Evolutionary conservation across 2,888 invertebrate genomes (phyloP).

Genomic region (Chymomyza amoena): DNA sequence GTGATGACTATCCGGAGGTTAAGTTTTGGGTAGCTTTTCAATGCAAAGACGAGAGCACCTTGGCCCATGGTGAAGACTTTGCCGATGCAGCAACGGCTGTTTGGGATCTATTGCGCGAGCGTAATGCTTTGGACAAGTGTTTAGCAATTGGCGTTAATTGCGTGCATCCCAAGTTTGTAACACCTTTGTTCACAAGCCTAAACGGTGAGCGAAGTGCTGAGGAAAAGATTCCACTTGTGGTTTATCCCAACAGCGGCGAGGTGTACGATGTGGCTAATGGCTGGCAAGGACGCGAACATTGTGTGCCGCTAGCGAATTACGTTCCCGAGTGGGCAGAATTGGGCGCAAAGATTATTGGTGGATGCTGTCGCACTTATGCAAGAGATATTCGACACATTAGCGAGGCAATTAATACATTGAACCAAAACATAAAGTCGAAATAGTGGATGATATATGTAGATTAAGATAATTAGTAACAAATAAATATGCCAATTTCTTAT

Average conservation of each 20-base stretch:
- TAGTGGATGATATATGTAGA: not conserved
- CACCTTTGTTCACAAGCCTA: conserved; percentile 81
- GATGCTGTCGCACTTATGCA: conserved; percentile 93
- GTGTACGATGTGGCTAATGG: conserved; percentile 73
- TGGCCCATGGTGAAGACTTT: conserved; percentile 90
- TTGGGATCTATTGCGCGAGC: conserved; percentile 81
- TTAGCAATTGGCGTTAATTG: conserved; percentile 95
- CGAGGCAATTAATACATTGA: conserved; percentile 74
- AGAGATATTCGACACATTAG: conserved; percentile 88
- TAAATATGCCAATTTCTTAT: not conserved
- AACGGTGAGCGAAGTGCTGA: conserved; percentile 79
- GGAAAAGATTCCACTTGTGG: conserved; percentile 86
- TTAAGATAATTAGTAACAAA: not conserved
- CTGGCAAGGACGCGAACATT: conserved; percentile 86
- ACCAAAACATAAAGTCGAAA: conserved; percentile 13
- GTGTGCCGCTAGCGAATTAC: conserved; percentile 85
- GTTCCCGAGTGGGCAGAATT: conserved; percentile 89
- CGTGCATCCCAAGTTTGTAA: conserved; percentile 84
- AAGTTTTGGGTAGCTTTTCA: conserved; percentile 94
- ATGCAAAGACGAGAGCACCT: conserved; percentile 84
- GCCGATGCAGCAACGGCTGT: conserved; percentile 85
- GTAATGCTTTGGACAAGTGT: conserved; percentile 83
- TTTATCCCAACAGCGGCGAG: conserved; percentile 94
- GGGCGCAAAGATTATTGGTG: conserved; percentile 92
- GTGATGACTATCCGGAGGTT: conserved; percentile 85